Conservation (phyloP, 2,113 vertebrate genomes). For the Marcusenius ussheri region DNA sequence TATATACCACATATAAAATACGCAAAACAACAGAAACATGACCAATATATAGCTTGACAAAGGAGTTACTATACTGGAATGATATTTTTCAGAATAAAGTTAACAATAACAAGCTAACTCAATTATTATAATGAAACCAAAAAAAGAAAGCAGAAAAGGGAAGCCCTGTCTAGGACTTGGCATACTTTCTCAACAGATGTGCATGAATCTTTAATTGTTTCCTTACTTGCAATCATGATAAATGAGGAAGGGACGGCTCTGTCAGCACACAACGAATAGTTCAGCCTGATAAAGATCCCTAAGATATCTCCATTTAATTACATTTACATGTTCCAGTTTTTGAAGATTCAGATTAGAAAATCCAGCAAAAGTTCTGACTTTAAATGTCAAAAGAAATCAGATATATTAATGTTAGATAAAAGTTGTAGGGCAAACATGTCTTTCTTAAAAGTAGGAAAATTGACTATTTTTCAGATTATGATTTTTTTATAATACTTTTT, state of each 20-base stretch:
- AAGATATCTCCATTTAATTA: conserved; percentile 38
- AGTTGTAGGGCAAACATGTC: background rate
- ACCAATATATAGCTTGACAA: accelerated
- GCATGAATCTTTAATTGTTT: conserved; percentile 58
- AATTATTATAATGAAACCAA: conserved; percentile 41
- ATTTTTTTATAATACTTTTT: background rate
- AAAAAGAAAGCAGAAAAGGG: background rate
- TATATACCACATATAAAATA: background rate
- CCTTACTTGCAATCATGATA: conserved; percentile 46
- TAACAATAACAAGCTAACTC: conserved; percentile 41
- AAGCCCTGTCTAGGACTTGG: background rate
- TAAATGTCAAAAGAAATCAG: background rate
- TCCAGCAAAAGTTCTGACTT: background rate
- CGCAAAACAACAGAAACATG: background rate
- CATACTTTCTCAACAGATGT: conserved; percentile 47
- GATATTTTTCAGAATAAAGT: background rate
- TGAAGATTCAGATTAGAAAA: conserved; percentile 17
- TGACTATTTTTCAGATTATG: background rate
- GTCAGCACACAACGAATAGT: conserved; percentile 47
- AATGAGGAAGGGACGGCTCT: conserved; percentile 32
- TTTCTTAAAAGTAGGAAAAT: background rate
- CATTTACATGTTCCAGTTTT: conserved; percentile 26
- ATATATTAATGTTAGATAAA: background rate
- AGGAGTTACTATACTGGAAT: background rate
- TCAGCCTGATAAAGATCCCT: conserved; percentile 46